These are phyloP conservation scores for Clarias laeviceps DNA, from an alignment of 2,797 vertebrate genomes.

Conservation along the genomic window DNA sequence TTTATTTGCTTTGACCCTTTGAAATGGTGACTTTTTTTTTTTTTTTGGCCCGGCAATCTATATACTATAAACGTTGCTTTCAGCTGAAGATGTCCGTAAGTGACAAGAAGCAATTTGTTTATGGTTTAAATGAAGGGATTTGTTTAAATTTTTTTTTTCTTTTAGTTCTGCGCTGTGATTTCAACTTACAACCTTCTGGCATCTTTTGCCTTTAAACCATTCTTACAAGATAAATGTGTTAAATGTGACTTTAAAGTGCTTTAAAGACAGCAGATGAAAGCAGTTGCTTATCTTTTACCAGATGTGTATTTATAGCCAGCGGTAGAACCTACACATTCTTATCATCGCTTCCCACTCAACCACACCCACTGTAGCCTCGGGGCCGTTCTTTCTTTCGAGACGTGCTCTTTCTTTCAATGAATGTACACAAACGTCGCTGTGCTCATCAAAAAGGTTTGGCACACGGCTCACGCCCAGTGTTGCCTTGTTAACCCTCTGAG, in stretches of 20 bases:
- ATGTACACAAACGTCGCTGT: background rate
- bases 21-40: too few relatives aligned
- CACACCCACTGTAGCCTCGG: constrained; percentile 20
- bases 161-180: background rate
- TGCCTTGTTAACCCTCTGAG: background rate
- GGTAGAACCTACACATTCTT: constrained; percentile 3
- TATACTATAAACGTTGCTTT: too few relatives aligned
- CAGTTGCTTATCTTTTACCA: background rate
- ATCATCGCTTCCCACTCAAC: constrained; percentile 8
- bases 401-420: background rate
- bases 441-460: background rate
- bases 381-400: background rate
- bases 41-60: too few relatives aligned
- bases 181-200: background rate
- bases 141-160: background rate
- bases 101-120: background rate
- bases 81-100: too few relatives aligned
- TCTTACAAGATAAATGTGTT: background rate
- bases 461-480: constrained; percentile 16
- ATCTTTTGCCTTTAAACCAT: background rate
- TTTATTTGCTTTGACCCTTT: too few relatives aligned
- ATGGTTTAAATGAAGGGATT: background rate
- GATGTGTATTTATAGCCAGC: background rate
- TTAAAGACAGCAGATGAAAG: background rate
- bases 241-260: background rate